phyloP scores from a whole-genome alignment of 2,113 vertebrate species.

The Anoura caudifer region DNA sequence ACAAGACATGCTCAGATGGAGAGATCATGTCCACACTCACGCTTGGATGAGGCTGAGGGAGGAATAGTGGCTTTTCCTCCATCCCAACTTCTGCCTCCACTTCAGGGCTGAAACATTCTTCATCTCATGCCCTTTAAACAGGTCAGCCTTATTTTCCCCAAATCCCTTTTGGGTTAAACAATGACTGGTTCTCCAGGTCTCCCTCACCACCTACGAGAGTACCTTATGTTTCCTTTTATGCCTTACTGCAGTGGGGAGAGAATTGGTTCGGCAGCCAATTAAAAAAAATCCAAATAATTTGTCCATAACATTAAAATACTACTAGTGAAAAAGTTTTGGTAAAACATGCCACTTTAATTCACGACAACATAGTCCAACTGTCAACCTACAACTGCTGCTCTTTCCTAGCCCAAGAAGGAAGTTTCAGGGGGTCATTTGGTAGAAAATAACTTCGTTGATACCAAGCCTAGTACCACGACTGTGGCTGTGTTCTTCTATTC shows the following conservation, averaged over 20 bases:
- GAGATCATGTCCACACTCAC: fast-evolving
- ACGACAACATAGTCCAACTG: slow-evolving; percentile 21
- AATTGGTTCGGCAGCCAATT: not conserved
- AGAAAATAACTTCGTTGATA: slow-evolving; percentile 45
- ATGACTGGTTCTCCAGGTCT: not conserved
- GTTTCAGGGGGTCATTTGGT: slow-evolving; percentile 34
- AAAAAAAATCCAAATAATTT: not conserved
- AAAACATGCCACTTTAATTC: slow-evolving; percentile 25
- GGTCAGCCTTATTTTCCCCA: not conserved
- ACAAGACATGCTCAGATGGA: not conserved
- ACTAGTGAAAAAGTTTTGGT: slow-evolving; percentile 41
- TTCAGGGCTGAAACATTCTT: not conserved
- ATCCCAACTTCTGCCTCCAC: not conserved
- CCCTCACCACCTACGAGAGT: not conserved
- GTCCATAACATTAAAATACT: not conserved
- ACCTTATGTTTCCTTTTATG: not conserved
- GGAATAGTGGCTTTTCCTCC: not conserved
- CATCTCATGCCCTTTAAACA: not conserved
- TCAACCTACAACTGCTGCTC: not conserved
- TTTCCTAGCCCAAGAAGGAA: slow-evolving; percentile 13
- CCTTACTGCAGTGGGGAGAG: not conserved
- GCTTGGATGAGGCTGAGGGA: not conserved
- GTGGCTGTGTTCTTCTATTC: not conserved
- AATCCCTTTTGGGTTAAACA: not conserved
- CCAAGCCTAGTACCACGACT: not conserved